Base-by-base conservation (phyloP, 1,140 invertebrate genomes). In the Plodia interpunctella region DNA sequence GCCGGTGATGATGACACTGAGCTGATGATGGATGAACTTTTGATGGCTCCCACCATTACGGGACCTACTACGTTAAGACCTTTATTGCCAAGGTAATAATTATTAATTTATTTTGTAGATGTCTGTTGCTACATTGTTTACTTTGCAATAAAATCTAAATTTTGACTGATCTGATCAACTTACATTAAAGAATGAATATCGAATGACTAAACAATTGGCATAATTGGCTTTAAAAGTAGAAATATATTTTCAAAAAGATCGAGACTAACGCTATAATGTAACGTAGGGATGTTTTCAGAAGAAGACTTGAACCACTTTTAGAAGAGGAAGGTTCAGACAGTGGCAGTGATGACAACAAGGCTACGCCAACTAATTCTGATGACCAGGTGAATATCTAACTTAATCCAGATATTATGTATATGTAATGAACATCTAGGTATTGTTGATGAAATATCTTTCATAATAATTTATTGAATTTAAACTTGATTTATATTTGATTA, bases 21-120 rank as follows among this genome's bases (percentile, higher is more conserved):
- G 70, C 79, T 94, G 32, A 94, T 94, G 93, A 94, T 94, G 93
- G 93, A 94, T 64, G 93, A 94, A 68, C 88, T 94, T 11, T 77
- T 94, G 18, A 94, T 94, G 93, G 92, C 93, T 15, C 93, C 93
- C 2, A 93, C 93, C 0, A 92, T 94, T 59, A 92, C 92, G 18
- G 92, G 93, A 62, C 92, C 93, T 11, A 92, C 92, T 3, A 92
- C 92, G 2, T 88, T 94, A 20, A 83, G 93, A 52, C 93, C 93
- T 30, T 70, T 94, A 17, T 78, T 94, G 60, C 93, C 93, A 66
- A 91, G 93, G 90, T 92, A 64, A 57, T 67, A 21, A 57, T 30
- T 60, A 20, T 59, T 57, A 49, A 15, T 25, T 17, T 13, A 52
- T 25, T 21, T 32, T 54, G 38, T 38, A 38, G 18, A 25, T 21